Base-by-base conservation (phyloP, 2,113 vertebrate species). In the Podiceps cristatus region DNA sequence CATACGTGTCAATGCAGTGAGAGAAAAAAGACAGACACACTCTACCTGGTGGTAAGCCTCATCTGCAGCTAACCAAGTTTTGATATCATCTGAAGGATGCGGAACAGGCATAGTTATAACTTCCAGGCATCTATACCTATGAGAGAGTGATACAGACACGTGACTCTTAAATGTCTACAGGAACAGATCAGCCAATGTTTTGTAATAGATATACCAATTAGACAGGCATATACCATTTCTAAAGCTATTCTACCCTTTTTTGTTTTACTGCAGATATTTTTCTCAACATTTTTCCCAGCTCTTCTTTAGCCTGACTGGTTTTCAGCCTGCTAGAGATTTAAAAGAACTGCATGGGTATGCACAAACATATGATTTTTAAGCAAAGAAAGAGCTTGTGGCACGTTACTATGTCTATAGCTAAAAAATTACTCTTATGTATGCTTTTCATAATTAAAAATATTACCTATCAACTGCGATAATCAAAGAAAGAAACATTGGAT, bases 101-200 rank as follows among this genome's bases (percentile, higher is more conserved):
- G 97, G 97, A 75, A 97, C 72, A 94, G 95, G 91, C 18, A 23
- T 79, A 55, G 59, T 90, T 66, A 97, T 15, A 90, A 22, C n/a
- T 86, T 91, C 89, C 81, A 97, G 55, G 12, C 93, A 95, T 67
- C 78, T 76, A 4, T 59, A 94, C 74, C 95, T 97, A 58, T 31
- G 93, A 91, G 37, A 85, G 6, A 87, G 71, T 20, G 37, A 63
- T 10, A 79, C 7, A 60, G 66, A 69, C 80, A 89, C 0, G 0
- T 0, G 0, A 42, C 27, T 59, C 31, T 68, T 60, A 82, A 49
- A 72, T 40, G 13, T 82, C 53, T 88, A 15, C 62, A 82, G 23
- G 49, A 87, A 52, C 40, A 82, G 33, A 60, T 53, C 40, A 47
- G 28, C 47, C 20, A 55, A 67, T 62, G 17, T 3, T 58, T 79